Conservation (phyloP, 2,113 vertebrate genomes). For the Xiphorhynchus elegans region DNA sequence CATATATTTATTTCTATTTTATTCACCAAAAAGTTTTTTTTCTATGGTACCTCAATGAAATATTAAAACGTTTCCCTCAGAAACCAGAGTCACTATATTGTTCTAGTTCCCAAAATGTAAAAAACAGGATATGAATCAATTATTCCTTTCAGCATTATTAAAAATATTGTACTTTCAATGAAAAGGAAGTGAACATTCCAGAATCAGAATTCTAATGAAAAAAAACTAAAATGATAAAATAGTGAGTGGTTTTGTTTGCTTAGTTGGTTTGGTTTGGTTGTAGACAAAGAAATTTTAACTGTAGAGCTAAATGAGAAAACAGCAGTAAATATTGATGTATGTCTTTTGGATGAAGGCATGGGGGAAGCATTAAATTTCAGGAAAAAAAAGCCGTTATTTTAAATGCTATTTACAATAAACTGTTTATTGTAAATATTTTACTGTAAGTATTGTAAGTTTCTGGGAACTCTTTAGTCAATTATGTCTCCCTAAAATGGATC, state of each 20-base stretch:
- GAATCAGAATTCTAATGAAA: not conserved
- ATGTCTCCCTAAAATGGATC: too few relatives aligned
- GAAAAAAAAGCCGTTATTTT: not conserved
- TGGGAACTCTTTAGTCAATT: not conserved
- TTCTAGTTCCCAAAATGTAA: not conserved
- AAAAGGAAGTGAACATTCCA: not conserved
- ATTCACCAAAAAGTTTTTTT: not conserved
- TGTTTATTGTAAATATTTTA: not conserved
- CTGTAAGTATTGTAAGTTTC: not conserved
- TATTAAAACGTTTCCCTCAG: not conserved
- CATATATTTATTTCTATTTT: not conserved
- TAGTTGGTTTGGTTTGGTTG: not conserved
- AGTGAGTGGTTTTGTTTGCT: not conserved
- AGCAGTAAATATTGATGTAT: not conserved
- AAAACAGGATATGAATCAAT: not conserved
- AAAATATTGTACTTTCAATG: not conserved
- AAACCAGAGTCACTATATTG: not conserved
- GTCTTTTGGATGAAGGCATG: not conserved
- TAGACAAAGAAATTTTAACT: not conserved
- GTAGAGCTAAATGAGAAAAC: not conserved
- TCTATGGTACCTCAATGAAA: not conserved
- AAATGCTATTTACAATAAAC: not conserved
- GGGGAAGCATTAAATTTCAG: not conserved
- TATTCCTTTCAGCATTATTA: not conserved
- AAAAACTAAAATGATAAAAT: not conserved